Conservation (phyloP, 1,140 invertebrate species). For the Hermetia illucens region DNA sequence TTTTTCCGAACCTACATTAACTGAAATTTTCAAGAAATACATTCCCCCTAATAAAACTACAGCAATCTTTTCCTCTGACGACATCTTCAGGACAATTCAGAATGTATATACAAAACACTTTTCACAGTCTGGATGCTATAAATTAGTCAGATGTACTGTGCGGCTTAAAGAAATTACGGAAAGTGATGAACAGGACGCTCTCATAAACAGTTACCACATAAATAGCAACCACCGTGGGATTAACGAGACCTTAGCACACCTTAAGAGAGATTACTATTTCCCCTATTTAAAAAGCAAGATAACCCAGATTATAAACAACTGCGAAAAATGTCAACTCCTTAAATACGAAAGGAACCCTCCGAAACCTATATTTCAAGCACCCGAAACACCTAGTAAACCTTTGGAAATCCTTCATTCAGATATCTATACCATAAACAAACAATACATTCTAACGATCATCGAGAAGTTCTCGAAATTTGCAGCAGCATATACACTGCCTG, state of each 20-base stretch:
- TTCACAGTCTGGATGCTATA: slow-evolving; percentile 3
- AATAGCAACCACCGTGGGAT: slow-evolving; percentile 14
- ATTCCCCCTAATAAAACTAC: not conserved
- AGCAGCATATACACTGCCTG: slow-evolving; percentile 13
- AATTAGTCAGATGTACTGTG: slow-evolving; percentile 6
- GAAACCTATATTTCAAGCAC: slow-evolving; percentile 13
- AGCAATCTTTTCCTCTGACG: not conserved
- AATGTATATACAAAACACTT: slow-evolving; percentile 3
- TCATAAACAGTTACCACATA: slow-evolving; percentile 13
- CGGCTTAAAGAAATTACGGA: slow-evolving; percentile 4
- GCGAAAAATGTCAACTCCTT: slow-evolving; percentile 10
- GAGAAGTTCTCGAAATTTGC: slow-evolving; percentile 21
- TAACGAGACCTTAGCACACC: slow-evolving; percentile 9
- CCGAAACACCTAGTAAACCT: slow-evolving; percentile 13
- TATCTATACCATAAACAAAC: slow-evolving; percentile 12
- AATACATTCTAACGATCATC: slow-evolving; percentile 15
- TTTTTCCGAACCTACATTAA: not conserved
- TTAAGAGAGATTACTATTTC: slow-evolving; percentile 11
- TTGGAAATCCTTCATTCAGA: slow-evolving; percentile 19
- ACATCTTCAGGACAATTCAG: slow-evolving; percentile 3
- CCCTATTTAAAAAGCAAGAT: slow-evolving; percentile 5
- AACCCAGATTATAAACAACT: slow-evolving; percentile 10
- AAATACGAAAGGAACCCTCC: slow-evolving; percentile 22
- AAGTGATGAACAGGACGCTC: slow-evolving; percentile 4
- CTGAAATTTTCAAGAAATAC: not conserved